A percentile compares a stretch with the other conserved stretches of the same genome.
Conservation (phyloP, 2,113 vertebrate genomes). For the Sarotherodon lohbergeri region DNA sequence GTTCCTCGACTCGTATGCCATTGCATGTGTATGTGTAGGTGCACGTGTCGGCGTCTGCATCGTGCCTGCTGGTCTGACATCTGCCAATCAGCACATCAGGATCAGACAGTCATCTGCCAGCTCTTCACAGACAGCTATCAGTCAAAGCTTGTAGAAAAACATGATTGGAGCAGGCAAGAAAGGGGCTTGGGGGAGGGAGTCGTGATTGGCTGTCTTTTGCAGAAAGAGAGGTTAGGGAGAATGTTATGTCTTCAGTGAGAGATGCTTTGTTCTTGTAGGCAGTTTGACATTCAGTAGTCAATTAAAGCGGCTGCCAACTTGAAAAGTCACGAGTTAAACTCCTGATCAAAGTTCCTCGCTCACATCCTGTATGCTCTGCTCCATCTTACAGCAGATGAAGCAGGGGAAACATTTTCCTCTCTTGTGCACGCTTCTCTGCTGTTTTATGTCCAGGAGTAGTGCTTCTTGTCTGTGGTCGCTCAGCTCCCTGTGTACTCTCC, state of each 20-base stretch:
- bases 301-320: slow-evolving; percentile 26
- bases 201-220: slow-evolving; percentile 23
- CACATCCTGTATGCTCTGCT: not conserved
- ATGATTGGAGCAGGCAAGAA: slow-evolving; percentile 21
- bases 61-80: slow-evolving; percentile 30
- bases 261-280: not conserved
- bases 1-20: not conserved
- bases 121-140: slow-evolving; percentile 33
- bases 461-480: not conserved
- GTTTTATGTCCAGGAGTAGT: not conserved
- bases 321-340: slow-evolving; percentile 12
- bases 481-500: not conserved
- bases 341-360: slow-evolving; percentile 5
- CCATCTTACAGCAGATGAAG: not conserved
- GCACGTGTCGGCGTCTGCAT: not conserved
- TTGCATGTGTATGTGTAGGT: not conserved
- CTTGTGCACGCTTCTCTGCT: not conserved
- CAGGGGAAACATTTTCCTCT: slow-evolving; percentile 1
- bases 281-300: not conserved
- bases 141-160: not conserved
- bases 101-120: slow-evolving; percentile 44
- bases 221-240: not conserved
- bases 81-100: slow-evolving; percentile 42
- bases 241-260: not conserved
- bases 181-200: not conserved